Base-by-base conservation (phyloP, 2,888 invertebrate genomes). In the Drosophila ezoana region DNA sequence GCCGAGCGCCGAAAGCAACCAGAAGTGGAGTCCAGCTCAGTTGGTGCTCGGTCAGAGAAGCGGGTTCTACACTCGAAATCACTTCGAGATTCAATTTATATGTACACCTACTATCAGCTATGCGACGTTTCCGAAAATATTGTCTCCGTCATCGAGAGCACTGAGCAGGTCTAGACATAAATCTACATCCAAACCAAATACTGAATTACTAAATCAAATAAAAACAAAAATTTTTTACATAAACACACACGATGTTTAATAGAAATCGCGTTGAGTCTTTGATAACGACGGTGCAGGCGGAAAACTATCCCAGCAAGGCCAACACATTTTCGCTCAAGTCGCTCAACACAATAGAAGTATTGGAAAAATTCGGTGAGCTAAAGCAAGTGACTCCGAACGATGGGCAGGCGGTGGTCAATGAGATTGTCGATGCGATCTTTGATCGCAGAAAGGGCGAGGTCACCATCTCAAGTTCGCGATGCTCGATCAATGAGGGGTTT, bases 101-200 rank as follows among this genome's bases (percentile, higher is more conserved):
- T 89, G 13, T 79, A 79, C 11, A 86, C 89, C 1, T 88, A 90
- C 18, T 58, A 74, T 6, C 61, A 80, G 4, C 32, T 90, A 13
- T 85, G 90, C n/a, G 72, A 81, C 44, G 62, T 85, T 14, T 58
- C 65, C 4, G 91, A 90, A 58, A 84, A 89, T 32, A 80, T 90
- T 56, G 90, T 82, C 0, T 88, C 89, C 5, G 76, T 89, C 11
- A 90, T 90, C 35, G 90, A 90, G 41, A 80, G 89, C 48, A 79
- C 83, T 4, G 54, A 60, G 45, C 40, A 61, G 37, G 64, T 60
- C 6, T 81, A 79, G 59, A 48, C 14, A 16, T 20, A 44, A 20
- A 53, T 13, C 35, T 20, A 40, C 41, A n/a, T 10, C 9, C 3
- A 4, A 23, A 10, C 13, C 2, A 64, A 3, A 45, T 9, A 1